These are phyloP conservation scores for Nerophis lumbriciformis DNA, from an alignment of 2,113 vertebrate genomes.

Conservation along the genomic window DNA sequence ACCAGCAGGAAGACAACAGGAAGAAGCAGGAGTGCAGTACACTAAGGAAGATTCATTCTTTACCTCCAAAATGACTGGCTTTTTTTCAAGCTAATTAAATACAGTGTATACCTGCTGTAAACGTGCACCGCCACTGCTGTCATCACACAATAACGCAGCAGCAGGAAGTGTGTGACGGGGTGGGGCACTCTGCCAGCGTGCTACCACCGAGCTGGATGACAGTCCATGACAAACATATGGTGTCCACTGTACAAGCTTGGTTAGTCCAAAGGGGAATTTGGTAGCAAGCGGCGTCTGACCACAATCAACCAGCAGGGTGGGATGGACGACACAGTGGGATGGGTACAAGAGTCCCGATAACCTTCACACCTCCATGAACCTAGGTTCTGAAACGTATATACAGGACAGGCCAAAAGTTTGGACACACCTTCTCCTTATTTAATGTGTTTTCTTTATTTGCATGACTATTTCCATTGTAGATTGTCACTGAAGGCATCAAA, in stretches of 20 bases:
- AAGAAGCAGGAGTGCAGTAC: conserved; percentile 30
- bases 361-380: conserved; percentile 56
- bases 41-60: conserved; percentile 14
- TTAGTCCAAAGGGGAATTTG: conserved; percentile 21
- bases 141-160: conserved; percentile 17
- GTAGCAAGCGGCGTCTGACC: conserved; percentile 16
- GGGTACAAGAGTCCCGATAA: conserved; percentile 35
- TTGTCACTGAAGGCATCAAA: no score
- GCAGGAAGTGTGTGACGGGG: conserved; percentile 42
- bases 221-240: conserved; percentile 40
- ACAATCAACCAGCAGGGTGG: conserved; percentile 31
- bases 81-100: neutral
- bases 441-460: no score
- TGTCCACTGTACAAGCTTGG: conserved; percentile 6
- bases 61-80: no score
- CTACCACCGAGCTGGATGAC: conserved; percentile 43
- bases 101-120: neutral
- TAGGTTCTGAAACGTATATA: no score
- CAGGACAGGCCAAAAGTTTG: no score
- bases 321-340: conserved; percentile 11
- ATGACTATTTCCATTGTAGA: no score
- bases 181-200: conserved; percentile 42
- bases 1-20: conserved; percentile 18
- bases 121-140: conserved; percentile 26
- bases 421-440: no score